A percentile compares a stretch with the other conserved stretches of the same genome.
These are phyloP conservation scores for Pterocles orientalis DNA, from an alignment of 2,113 vertebrate species.

Conservation along the genomic window DNA sequence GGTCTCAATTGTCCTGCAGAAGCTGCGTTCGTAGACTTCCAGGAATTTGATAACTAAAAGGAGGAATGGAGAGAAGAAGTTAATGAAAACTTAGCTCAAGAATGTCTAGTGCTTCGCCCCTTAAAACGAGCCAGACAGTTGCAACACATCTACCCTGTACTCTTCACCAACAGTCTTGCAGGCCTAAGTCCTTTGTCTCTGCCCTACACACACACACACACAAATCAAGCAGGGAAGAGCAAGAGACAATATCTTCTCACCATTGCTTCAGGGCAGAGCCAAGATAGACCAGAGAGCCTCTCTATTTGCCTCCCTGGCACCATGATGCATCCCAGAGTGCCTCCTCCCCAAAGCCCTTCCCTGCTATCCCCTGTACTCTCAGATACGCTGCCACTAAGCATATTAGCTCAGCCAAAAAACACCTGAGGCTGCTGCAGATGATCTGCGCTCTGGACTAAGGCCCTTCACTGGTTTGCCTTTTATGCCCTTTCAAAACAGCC, in stretches of 20 bases:
- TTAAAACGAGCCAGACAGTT: constrained; percentile 13
- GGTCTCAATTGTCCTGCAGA: constrained; percentile 90
- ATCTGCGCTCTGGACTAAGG: not conserved
- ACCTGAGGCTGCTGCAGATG: not conserved
- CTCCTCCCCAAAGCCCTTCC: not conserved
- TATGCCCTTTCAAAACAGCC: not conserved
- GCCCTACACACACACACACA: not conserved
- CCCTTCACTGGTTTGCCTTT: not conserved
- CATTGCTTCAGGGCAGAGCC: not conserved
- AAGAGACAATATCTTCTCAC: not conserved
- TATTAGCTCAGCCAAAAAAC: not conserved
- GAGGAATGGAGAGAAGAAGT: constrained; percentile 13
- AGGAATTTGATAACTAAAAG: constrained; percentile 89
- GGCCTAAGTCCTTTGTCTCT: not conserved
- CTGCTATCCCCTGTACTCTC: not conserved
- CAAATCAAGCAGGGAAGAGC: not conserved
- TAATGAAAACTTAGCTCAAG: constrained; percentile 36
- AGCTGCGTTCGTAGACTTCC: constrained; percentile 92
- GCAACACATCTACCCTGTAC: constrained; percentile 22
- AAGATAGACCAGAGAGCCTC: not conserved
- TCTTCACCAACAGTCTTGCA: constrained; percentile 2
- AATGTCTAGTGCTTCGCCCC: not conserved
- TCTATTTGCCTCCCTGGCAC: not conserved
- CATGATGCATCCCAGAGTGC: not conserved
- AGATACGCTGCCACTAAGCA: not conserved